Evolutionary conservation across 2,888 invertebrate species (phyloP).

Genomic region (Drosophila recens): DNA sequence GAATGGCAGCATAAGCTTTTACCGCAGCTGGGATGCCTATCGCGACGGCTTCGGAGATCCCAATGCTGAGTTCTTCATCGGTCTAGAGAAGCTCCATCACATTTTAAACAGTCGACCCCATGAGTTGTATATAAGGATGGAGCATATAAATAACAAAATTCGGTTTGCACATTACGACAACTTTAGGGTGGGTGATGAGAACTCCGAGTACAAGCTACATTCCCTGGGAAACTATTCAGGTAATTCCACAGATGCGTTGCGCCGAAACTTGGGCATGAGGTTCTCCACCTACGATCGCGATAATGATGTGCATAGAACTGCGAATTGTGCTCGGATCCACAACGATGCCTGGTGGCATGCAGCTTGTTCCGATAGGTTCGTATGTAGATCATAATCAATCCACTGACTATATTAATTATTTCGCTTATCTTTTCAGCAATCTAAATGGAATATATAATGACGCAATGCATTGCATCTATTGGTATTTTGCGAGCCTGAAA

Average conservation of each 20-base stretch:
- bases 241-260: conserved; percentile 6
- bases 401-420: not conserved
- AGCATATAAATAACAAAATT: not conserved
- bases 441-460: conserved; percentile 23
- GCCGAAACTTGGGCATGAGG: not conserved
- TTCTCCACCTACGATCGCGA: conserved; percentile 25
- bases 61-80: conserved; percentile 14
- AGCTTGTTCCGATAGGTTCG: conserved; percentile 12
- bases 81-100: conserved; percentile 16
- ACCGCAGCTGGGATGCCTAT: conserved; percentile 3
- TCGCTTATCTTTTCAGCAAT: not conserved
- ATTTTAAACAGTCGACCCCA: conserved; percentile 7
- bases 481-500: not conserved
- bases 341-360: conserved; percentile 29
- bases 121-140: conserved; percentile 6
- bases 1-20: not conserved
- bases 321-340: conserved; percentile 5
- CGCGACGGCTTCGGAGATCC: conserved; percentile 11
- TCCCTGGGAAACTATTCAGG: conserved; percentile 6
- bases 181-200: conserved; percentile 10
- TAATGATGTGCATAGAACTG: not conserved
- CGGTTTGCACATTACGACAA: conserved; percentile 12
- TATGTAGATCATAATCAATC: not conserved
- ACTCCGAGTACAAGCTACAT: not conserved
- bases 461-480: conserved; percentile 5